Percentiles rank a stretch among this genome's conserved stretches.
These are phyloP conservation scores for Labeo catla DNA, from an alignment of 2,113 vertebrate genomes.

Conservation along the genomic window DNA sequence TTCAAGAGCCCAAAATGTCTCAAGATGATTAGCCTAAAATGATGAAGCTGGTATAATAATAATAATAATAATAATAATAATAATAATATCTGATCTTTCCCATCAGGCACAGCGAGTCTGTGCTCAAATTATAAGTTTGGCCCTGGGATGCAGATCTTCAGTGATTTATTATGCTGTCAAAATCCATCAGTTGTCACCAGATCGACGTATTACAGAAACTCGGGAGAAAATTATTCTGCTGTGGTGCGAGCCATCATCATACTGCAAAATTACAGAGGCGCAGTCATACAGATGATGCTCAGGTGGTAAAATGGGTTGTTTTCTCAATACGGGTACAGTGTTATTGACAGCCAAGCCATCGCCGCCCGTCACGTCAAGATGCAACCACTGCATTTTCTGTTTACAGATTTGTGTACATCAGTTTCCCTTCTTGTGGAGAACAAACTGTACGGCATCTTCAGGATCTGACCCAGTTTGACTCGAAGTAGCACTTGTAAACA, in stretches of 20 bases:
- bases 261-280: background rate
- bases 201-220: background rate
- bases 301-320: background rate
- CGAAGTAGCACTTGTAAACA: background rate
- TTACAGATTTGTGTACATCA: background rate
- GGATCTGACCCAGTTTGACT: background rate
- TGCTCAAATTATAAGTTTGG: background rate
- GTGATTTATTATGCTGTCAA: conserved; percentile 16
- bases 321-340: background rate
- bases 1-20: background rate
- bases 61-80: background rate
- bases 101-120: background rate
- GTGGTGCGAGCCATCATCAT: background rate
- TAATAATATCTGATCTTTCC: background rate
- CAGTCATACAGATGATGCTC: background rate
- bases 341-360: background rate
- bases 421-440: background rate
- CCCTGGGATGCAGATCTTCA: background rate
- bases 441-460: background rate
- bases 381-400: background rate
- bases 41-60: background rate
- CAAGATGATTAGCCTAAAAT: conserved; percentile 17
- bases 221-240: background rate
- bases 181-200: background rate
- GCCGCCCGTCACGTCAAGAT: background rate